Conservation (phyloP, 2,888 invertebrate species). For the Dione juno region DNA sequence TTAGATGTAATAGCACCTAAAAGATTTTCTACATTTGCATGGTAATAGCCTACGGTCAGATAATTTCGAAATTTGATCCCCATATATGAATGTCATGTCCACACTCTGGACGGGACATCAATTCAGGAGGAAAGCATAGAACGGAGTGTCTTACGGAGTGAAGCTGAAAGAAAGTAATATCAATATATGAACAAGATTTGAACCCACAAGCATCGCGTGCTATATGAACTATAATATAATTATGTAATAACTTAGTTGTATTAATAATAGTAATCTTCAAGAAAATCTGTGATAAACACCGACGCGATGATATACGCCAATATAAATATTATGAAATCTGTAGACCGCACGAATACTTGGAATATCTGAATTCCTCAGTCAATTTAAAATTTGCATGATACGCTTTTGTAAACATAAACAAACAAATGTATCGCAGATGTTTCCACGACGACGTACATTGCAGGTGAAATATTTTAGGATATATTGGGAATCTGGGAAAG, state of each 20-base stretch:
- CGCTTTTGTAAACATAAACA: slow-evolving; percentile 33
- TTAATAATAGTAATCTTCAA: neutral
- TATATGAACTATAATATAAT: neutral
- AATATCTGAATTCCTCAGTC: slow-evolving; percentile 12
- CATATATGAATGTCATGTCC: no score
- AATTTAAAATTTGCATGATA: slow-evolving; percentile 36
- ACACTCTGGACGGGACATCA: no score
- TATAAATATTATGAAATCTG: slow-evolving; percentile 24
- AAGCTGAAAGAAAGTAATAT: no score
- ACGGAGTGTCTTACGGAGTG: no score
- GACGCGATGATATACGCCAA: slow-evolving; percentile 4
- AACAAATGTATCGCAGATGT: slow-evolving; percentile 15
- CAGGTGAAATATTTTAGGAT: neutral
- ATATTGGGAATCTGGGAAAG: neutral
- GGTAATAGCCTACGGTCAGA: no score
- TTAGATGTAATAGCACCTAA: no score
- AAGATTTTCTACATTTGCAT: no score
- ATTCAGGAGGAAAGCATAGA: no score
- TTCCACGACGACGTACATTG: slow-evolving; percentile 9
- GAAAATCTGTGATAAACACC: neutral
- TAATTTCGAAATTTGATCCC: no score
- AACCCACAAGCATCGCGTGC: neutral
- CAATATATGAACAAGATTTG: neutral
- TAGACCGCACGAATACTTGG: slow-evolving; percentile 2
- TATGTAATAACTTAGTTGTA: neutral